Conservation (phyloP, 2,113 vertebrate genomes). For the Marmota flaviventris region DNA sequence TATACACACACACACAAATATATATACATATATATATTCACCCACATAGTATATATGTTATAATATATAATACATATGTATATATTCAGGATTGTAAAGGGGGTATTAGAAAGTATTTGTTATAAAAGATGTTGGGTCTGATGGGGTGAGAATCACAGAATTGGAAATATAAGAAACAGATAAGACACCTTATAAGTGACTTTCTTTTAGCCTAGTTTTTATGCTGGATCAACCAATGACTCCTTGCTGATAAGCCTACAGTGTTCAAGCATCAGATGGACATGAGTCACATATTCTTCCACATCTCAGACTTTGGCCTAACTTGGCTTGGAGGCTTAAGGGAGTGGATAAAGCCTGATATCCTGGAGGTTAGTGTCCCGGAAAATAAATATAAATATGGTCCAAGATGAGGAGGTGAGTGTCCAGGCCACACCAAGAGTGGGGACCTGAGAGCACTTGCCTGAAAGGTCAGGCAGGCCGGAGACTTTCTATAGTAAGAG, state of each 20-base stretch:
- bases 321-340: neutral
- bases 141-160: neutral
- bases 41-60: too few relatives aligned
- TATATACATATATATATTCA: neutral
- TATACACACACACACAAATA: neutral
- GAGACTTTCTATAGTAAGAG: neutral
- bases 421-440: neutral
- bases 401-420: neutral
- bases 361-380: neutral
- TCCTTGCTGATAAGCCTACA: neutral
- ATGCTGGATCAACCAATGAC: neutral
- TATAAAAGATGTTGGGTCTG: slow-evolving; percentile 7
- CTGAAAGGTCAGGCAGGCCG: neutral
- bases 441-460: neutral
- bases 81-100: neutral
- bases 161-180: slow-evolving; percentile 5
- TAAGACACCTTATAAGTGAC: neutral
- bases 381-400: neutral
- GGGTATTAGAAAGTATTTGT: neutral
- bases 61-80: too few relatives aligned
- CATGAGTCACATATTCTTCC: neutral
- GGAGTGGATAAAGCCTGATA: neutral
- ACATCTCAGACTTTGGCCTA: neutral
- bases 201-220: slow-evolving; percentile 18
- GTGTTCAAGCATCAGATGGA: neutral